These are phyloP conservation scores for Drosophila cognata DNA, from an alignment of 2,888 invertebrate genomes.

Conservation along the genomic window DNA sequence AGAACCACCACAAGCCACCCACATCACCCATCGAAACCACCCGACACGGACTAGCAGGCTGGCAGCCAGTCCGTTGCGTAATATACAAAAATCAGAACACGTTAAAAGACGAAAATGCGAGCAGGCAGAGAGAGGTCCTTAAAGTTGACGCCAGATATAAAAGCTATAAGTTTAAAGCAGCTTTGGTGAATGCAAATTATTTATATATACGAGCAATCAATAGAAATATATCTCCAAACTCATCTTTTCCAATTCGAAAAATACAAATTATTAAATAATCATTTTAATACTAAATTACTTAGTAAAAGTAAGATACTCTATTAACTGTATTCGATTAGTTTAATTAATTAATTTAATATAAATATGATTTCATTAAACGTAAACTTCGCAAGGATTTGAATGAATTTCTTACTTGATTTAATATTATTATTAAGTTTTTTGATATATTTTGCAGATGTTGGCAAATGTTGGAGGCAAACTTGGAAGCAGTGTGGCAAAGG, in stretches of 20 bases:
- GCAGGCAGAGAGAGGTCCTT: slow-evolving; percentile 12
- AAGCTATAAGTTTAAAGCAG: not conserved
- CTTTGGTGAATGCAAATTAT: not conserved
- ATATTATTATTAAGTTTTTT: no score
- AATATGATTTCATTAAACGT: not conserved
- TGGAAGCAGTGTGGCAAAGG: not conserved
- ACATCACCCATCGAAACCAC: slow-evolving; percentile 1
- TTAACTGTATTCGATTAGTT: not conserved
- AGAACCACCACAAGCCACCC: not conserved
- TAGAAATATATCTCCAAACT: not conserved
- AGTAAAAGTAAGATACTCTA: not conserved
- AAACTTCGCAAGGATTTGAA: not conserved
- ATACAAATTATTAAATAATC: not conserved
- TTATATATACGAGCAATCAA: not conserved
- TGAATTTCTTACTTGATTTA: no score
- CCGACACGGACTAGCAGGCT: not conserved
- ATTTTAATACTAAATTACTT: not conserved
- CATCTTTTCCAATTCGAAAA: not conserved
- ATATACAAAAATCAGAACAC: slow-evolving; percentile 47
- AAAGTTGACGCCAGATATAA: slow-evolving; percentile 15
- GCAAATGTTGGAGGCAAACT: no score
- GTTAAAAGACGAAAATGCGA: slow-evolving; percentile 36
- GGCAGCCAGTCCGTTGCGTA: slow-evolving; percentile 40
- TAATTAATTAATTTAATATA: not conserved
- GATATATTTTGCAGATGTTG: not conserved